A percentile compares a stretch with the other conserved stretches of the same genome.
These are phyloP conservation scores for Nymphalis polychloros DNA, from an alignment of 2,888 invertebrate species.

Conservation along the genomic window DNA sequence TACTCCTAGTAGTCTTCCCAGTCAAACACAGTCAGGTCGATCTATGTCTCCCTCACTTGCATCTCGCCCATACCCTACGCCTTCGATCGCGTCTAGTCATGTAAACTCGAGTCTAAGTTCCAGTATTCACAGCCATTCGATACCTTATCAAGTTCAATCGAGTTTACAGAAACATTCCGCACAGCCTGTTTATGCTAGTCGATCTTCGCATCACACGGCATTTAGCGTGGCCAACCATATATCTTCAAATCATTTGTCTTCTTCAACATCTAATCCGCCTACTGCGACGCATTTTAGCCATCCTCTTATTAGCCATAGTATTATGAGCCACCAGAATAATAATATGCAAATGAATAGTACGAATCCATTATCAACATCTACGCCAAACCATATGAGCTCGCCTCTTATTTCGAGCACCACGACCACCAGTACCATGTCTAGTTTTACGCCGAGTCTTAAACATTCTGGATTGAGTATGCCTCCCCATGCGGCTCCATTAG, in stretches of 20 bases:
- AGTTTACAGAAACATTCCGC: conserved; percentile 79
- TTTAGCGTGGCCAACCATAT: conserved; percentile 70
- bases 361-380: conserved; percentile 55
- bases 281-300: conserved; percentile 69
- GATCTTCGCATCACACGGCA: conserved; percentile 71
- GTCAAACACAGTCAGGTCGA: conserved; percentile 64
- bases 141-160: conserved; percentile 73
- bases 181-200: conserved; percentile 65
- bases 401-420: conserved; percentile 56
- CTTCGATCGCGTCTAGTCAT: conserved; percentile 79
- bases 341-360: conserved; percentile 60
- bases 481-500: conserved; percentile 52
- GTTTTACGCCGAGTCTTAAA: conserved; percentile 64
- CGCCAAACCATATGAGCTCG: conserved; percentile 61
- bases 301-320: conserved; percentile 67
- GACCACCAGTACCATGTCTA: conserved; percentile 61
- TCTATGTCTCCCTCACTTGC: conserved; percentile 64
- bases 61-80: conserved; percentile 68
- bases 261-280: conserved; percentile 63
- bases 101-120: conserved; percentile 74
- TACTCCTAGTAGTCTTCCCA: conserved; percentile 71
- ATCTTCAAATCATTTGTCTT: conserved; percentile 82
- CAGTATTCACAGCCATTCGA: conserved; percentile 72
- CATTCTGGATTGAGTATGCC: conserved; percentile 62
- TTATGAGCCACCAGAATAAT: conserved; percentile 62